Base-by-base conservation (phyloP, 2,888 invertebrate genomes). In the Keiferia lycopersicella region DNA sequence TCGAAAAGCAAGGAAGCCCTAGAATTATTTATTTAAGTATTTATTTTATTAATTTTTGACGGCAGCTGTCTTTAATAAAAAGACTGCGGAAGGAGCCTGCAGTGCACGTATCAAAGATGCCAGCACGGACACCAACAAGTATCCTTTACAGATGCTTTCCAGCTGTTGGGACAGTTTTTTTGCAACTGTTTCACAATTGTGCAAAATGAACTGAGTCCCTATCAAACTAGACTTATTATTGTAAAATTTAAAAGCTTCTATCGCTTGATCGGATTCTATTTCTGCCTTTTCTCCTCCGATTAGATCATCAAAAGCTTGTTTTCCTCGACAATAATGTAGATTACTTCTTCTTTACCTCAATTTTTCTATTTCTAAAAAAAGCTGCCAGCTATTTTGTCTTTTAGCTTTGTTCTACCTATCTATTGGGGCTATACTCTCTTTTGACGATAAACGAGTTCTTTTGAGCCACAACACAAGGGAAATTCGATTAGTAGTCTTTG, bases 401-500 rank as follows among this genome's bases (percentile, higher is more conserved):
- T 48, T 26, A 4, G 26, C 6, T 4, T 26, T n/a, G 34, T 10
- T 10, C 34, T 34, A 34, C 34, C 34, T 34, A 34, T 34, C 34
- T 34, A 30, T 2, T 30, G 6, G 30, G 14, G 45, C 45, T 8
- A 4, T 16, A 20, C 50, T 51, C 50, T 30, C 30, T 18, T 62
- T 26, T 60, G 14, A 45, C 3, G 60, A 60, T 45, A 45, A 60
- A 60, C 45, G 60, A 59, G 60, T 60, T 60, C 45, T 45, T 60
- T 60, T 60, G 41, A 60, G 22, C 8, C 60, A 41, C 22, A 38
- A 26, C 22, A 45, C 8, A 60, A 45, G 41, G 26, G 41, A 60
- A 60, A 60, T 60, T 60, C 60, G 48, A 60, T 60, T 60, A 60
- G 45, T 41, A 14, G 14, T n/a, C 41, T n/a, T 30, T 60, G 60